These are phyloP conservation scores for Selenia dentaria DNA, from an alignment of 2,888 invertebrate genomes.

Conservation along the genomic window DNA sequence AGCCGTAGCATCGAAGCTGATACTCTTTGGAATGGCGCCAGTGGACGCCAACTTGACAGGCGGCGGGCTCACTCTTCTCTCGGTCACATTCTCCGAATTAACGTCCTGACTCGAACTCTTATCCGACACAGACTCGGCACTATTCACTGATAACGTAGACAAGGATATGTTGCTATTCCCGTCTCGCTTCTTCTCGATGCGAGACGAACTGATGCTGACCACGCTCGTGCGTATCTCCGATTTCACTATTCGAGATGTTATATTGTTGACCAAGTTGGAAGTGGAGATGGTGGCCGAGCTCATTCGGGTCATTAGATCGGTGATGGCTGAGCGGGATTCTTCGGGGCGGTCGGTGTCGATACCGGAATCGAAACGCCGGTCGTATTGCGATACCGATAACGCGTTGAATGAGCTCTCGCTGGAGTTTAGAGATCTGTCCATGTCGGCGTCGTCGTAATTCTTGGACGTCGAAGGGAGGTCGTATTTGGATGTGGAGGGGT, in stretches of 20 bases:
- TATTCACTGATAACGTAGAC: slow-evolving; percentile 74
- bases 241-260: slow-evolving; percentile 65
- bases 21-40: slow-evolving; percentile 43
- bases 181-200: slow-evolving; percentile 68
- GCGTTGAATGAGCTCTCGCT: slow-evolving; percentile 78
- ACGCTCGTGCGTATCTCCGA: slow-evolving; percentile 73
- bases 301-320: slow-evolving; percentile 75
- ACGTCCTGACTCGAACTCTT: slow-evolving; percentile 79
- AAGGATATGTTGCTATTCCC: slow-evolving; percentile 66
- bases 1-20: slow-evolving; percentile 12
- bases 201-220: slow-evolving; percentile 73
- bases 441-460: slow-evolving; percentile 68
- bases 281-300: slow-evolving; percentile 70
- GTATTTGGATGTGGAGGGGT: slow-evolving; percentile 61
- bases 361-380: slow-evolving; percentile 61
- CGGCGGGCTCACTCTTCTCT: slow-evolving; percentile 70
- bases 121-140: slow-evolving; percentile 71
- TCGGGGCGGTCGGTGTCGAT: slow-evolving; percentile 64
- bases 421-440: slow-evolving; percentile 71
- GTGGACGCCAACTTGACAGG: slow-evolving; percentile 44
- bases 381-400: slow-evolving; percentile 65
- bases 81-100: slow-evolving; percentile 75
- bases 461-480: slow-evolving; percentile 69
- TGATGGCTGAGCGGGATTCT: slow-evolving; percentile 63
- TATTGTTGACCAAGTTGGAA: slow-evolving; percentile 64